Percentiles rank a stretch among this genome's conserved stretches.
These are phyloP conservation scores for Sinocyclocheilus maitianheensis DNA, from an alignment of 2,113 vertebrate species.

Conservation along the genomic window DNA sequence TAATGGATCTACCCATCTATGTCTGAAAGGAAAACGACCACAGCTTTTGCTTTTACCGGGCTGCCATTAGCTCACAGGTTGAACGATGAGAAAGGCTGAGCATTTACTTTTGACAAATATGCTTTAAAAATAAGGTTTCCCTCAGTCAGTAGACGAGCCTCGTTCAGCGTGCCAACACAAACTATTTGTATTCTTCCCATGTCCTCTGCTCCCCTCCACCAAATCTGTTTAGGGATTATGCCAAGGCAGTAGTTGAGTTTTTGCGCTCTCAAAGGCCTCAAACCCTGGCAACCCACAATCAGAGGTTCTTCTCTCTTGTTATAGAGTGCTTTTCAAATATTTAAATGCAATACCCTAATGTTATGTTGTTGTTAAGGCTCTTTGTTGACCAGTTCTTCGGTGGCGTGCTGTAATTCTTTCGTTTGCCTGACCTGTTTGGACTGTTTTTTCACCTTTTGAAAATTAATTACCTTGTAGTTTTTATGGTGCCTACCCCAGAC, in stretches of 20 bases:
- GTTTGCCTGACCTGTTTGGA: background rate
- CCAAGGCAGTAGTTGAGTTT: conserved; percentile 27
- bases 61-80: background rate
- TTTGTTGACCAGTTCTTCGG: conserved; percentile 40
- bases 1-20: conserved; percentile 20
- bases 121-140: conserved; percentile 25
- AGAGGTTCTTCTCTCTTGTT: conserved; percentile 20
- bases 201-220: conserved; percentile 12
- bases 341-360: conserved; percentile 66
- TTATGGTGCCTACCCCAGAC: background rate
- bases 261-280: conserved; percentile 9
- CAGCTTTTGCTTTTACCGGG: conserved; percentile 6
- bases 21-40: background rate
- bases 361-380: conserved; percentile 68
- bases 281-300: conserved; percentile 15
- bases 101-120: conserved; percentile 16
- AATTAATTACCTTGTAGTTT: background rate
- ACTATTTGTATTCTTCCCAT: conserved; percentile 23
- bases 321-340: conserved; percentile 63
- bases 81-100: background rate
- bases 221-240: conserved; percentile 28
- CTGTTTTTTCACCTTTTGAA: background rate
- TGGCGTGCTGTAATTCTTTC: background rate
- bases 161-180: background rate
- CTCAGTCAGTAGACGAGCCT: background rate